These are phyloP conservation scores for Odocoileus hemionus DNA, from an alignment of 2,113 vertebrate species.

Conservation along the genomic window DNA sequence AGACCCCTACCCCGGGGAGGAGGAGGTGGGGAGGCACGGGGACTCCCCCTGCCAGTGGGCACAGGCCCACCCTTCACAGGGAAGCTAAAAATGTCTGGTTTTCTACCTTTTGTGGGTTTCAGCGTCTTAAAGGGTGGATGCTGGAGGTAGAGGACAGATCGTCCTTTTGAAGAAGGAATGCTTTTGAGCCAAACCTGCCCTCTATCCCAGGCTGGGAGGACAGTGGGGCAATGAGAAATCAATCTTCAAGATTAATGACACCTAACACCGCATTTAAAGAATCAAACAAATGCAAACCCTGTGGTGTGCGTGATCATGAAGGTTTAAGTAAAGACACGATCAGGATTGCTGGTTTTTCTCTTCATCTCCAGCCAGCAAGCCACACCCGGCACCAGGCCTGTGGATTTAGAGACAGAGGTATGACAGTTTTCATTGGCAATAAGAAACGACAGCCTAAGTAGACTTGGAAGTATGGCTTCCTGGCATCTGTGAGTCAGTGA, in stretches of 20 bases:
- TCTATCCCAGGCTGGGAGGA: not conserved
- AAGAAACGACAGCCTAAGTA: fast-evolving
- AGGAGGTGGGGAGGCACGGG: not conserved
- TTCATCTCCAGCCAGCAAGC: not conserved
- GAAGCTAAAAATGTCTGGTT: not conserved
- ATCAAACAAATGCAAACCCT: not conserved
- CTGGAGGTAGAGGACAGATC: not conserved
- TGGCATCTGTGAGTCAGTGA: not conserved
- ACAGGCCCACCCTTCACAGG: not conserved
- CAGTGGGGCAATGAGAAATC: not conserved
- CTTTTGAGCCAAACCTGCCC: not conserved
- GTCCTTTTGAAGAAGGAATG: not conserved
- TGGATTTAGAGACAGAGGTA: not conserved
- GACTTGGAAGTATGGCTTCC: not conserved
- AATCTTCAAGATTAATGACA: not conserved
- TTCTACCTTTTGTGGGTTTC: not conserved
- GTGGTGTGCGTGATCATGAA: fast-evolving
- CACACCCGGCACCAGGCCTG: not conserved
- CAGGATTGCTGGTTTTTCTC: not conserved
- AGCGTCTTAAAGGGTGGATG: no score
- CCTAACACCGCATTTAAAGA: not conserved
- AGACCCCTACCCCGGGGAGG: no score
- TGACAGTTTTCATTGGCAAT: fast-evolving
- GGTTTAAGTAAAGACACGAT: not conserved
- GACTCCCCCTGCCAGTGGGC: not conserved